phyloP scores from a whole-genome alignment of 2,888 invertebrate genomes.

The Sarcophaga carnaria region DNA sequence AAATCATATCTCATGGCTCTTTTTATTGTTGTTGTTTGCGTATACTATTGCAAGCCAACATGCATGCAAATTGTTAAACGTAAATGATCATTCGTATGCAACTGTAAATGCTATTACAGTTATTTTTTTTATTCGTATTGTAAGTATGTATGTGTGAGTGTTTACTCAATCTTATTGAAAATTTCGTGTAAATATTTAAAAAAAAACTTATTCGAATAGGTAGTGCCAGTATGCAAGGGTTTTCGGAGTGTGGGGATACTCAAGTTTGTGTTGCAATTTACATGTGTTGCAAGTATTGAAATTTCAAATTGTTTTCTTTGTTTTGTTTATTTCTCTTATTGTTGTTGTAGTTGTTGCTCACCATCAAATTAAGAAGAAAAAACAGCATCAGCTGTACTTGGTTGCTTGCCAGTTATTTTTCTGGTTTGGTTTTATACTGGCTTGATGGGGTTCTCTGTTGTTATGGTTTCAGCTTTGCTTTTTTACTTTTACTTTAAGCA shows the following conservation, averaged over 20 bases:
- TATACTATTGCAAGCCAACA: no score
- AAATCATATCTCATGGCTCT: no score
- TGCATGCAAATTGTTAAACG: no score
- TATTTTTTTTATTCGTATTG: background rate
- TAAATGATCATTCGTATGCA: slow-evolving; percentile 38
- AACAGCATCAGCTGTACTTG: slow-evolving; percentile 21
- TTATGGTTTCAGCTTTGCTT: background rate
- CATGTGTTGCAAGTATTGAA: slow-evolving; percentile 11
- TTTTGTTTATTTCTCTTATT: background rate
- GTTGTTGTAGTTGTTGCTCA: background rate
- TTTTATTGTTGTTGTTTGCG: no score
- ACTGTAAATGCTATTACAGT: slow-evolving; percentile 35
- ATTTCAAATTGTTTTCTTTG: background rate
- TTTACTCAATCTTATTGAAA: slow-evolving; percentile 22
- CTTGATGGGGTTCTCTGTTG: background rate
- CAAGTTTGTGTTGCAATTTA: background rate
- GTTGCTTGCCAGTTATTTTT: slow-evolving; percentile 28
- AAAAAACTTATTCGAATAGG: no score
- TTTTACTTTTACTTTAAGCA: slow-evolving; percentile 2
- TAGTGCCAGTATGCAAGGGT: no score
- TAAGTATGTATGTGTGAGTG: background rate
- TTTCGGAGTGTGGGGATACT: no score
- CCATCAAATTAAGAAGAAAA: slow-evolving; percentile 23
- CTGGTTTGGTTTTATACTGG: slow-evolving; percentile 8
- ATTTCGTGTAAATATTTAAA: background rate